Conservation (phyloP, 2,888 invertebrate genomes). For the Chalcosyrphus nemorum region DNA sequence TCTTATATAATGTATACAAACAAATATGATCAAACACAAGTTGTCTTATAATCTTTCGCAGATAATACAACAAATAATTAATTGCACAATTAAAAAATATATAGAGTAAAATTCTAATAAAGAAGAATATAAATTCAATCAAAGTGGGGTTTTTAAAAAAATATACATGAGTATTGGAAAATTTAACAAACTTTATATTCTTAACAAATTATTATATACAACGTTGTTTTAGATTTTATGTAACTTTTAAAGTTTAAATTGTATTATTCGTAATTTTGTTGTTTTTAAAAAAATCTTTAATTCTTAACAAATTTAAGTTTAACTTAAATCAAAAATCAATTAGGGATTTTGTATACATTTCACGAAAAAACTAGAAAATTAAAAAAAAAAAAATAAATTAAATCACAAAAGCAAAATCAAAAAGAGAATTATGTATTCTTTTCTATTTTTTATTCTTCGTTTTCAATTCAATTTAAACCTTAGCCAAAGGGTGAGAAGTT, state of each 20-base stretch:
- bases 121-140: conserved; percentile 44
- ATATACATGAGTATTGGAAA: conserved; percentile 68
- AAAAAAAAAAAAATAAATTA: conserved; percentile 65
- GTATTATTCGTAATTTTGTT: conserved; percentile 8
- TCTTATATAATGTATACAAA: conserved; percentile 31
- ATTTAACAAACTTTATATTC: conserved; percentile 28
- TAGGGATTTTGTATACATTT: conserved; percentile 70
- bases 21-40: conserved; percentile 28
- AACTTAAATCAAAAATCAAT: conserved; percentile 55
- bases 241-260: conserved; percentile 55
- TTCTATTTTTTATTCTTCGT: background rate
- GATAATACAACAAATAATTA: conserved; percentile 47
- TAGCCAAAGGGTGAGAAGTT: background rate
- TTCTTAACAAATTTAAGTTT: conserved; percentile 61
- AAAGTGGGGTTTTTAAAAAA: conserved; percentile 8
- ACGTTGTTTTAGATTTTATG: background rate
- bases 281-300: background rate
- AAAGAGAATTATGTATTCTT: conserved; percentile 15
- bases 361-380: no score
- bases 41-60: background rate
- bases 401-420: conserved; percentile 65
- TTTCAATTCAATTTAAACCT: conserved; percentile 2
- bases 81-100: conserved; percentile 60
- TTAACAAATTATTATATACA: conserved; percentile 43
- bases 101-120: conserved; percentile 26